These are phyloP conservation scores for Drosophila persimilis DNA, from an alignment of 1,140 invertebrate species.

Conservation along the genomic window DNA sequence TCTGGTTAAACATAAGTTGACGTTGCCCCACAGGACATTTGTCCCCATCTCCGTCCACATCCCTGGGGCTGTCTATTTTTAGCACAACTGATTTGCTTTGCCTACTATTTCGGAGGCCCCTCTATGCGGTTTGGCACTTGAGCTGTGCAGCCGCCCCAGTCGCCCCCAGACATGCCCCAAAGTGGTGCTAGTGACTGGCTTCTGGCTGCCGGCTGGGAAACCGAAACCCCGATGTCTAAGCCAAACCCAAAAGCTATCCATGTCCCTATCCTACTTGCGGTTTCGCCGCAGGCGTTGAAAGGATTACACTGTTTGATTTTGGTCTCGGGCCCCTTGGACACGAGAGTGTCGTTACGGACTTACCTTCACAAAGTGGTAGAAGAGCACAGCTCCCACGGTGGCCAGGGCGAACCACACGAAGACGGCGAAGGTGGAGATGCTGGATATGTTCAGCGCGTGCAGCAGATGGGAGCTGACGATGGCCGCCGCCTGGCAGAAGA, in stretches of 20 bases:
- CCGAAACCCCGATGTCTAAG: slow-evolving; percentile 33
- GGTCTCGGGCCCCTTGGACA: slow-evolving; percentile 9
- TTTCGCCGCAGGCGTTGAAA: slow-evolving; percentile 49
- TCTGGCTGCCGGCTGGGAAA: slow-evolving; percentile 24
- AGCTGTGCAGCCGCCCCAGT: too few relatives aligned
- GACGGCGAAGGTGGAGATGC: slow-evolving; percentile 89
- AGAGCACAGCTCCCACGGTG: slow-evolving; percentile 88
- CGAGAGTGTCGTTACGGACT: slow-evolving; percentile 66
- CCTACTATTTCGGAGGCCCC: slow-evolving; percentile 43
- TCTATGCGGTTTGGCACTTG: slow-evolving; percentile 17
- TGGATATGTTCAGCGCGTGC: slow-evolving; percentile 88
- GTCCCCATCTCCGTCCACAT: neutral
- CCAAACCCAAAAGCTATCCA: slow-evolving; percentile 10
- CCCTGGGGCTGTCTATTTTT: slow-evolving; percentile 61
- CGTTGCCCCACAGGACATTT: slow-evolving; percentile 10
- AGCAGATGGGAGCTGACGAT: slow-evolving; percentile 88
- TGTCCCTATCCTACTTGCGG: slow-evolving; percentile 41
- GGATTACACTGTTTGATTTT: slow-evolving; percentile 63
- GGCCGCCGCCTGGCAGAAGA: slow-evolving; percentile 90
- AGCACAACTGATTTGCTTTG: slow-evolving; percentile 74
- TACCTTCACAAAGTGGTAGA: slow-evolving; percentile 92
- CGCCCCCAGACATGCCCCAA: slow-evolving; percentile 27
- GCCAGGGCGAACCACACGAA: slow-evolving; percentile 89
- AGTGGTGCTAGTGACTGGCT: slow-evolving; percentile 18
- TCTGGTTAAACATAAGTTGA: slow-evolving; percentile 35